phyloP scores from a whole-genome alignment of 2,113 vertebrate species.

The Pithys albifrons region DNA sequence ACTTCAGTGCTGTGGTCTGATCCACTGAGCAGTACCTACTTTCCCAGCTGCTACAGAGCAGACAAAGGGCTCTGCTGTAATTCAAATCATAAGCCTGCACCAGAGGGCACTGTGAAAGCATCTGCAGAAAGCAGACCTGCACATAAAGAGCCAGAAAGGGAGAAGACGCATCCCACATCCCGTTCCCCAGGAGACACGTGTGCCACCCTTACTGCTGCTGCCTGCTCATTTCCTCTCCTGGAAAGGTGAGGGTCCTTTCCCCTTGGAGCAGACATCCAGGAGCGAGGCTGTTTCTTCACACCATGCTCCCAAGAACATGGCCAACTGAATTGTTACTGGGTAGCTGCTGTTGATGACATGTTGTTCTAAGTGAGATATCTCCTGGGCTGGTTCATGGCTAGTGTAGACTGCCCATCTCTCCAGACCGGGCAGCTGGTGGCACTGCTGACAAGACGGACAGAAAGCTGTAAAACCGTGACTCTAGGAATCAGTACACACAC shows the following conservation, averaged over 20 bases:
- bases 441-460: not conserved
- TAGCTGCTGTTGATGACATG: accelerated
- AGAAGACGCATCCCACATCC: not conserved
- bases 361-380: not conserved
- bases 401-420: not conserved
- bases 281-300: not conserved
- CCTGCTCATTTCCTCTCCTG: not conserved
- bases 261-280: not conserved
- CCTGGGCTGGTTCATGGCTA: not conserved
- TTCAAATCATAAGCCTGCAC: not conserved
- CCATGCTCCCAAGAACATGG: not conserved
- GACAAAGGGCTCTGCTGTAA: not conserved
- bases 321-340: not conserved
- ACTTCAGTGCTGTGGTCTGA: not conserved
- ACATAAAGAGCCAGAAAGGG: not conserved
- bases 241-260: not conserved
- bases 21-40: not conserved
- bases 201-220: not conserved
- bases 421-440: not conserved
- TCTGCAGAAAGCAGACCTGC: not conserved
- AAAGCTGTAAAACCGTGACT: accelerated
- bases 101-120: conserved; percentile 11
- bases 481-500: not conserved
- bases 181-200: accelerated
- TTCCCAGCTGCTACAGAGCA: not conserved